Base-by-base conservation (phyloP, 2,888 invertebrate species). In the Lithophane ornitopus region DNA sequence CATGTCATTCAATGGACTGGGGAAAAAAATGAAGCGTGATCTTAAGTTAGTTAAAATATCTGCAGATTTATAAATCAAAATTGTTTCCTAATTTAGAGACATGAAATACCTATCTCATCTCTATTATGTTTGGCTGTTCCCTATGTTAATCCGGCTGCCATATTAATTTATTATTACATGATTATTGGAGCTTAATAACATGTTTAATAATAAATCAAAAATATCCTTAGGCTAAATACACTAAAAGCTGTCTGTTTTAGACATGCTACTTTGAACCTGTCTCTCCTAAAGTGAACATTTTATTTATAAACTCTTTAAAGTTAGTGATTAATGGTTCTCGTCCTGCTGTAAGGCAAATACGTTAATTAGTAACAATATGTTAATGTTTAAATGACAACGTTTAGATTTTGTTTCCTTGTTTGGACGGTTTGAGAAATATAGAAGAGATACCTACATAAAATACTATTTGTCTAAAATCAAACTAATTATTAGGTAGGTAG, bases 341-440 rank as follows among this genome's bases (percentile, higher is more conserved):
- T 88, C 79, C 77, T 84, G 80, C 77, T 85, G 73, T 80, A 79
- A 85, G 82, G 81, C 83, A 84, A 85, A 84, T 85, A 80, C 76
- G 82, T 86, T 89, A 89, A 89, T 89, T 89, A 89, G 87, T 80
- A 79, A 84, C 84, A 80, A 76, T 81, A 87, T 87, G 80, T 85
- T 82, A 79, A 79, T 70, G 63, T 80, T 79, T 76, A 76, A 66
- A 39, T 81, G 82, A 80, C 81, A 80, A 63, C 81, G 58, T 75
- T 75, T 78, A 74, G 41, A 6, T 76, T 73, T 52, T 49, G 52
- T 68, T 84, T 86, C 82, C 82, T 74, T 82, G 82, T 77, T 81
- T 62, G 22, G 65, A n/a, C 12, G 28, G 7, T 39, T 44, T 22
- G 6, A 8, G 19, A 61, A 54, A 44, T 39, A 22, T 16, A 22